Evolutionary conservation across 2,113 vertebrate species (phyloP).

Genomic region (sheep (Ovis aries)): DNA sequence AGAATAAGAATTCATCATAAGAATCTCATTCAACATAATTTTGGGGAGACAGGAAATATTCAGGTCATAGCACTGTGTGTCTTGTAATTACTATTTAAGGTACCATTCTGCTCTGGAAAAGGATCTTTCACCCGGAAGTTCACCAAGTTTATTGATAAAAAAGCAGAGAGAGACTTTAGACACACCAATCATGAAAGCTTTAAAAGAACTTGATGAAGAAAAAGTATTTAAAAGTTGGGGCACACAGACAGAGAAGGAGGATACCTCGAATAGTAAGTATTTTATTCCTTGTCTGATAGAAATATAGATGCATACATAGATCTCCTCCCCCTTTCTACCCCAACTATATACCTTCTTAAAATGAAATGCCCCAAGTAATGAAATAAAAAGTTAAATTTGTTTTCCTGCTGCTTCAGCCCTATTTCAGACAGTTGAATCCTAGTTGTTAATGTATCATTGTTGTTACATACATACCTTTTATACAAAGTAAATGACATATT

Average conservation of each 20-base stretch:
- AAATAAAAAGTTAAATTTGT: not conserved
- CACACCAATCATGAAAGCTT: conserved; percentile 89
- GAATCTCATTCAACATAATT: not conserved
- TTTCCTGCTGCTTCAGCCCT: not conserved
- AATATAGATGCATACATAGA: not conserved
- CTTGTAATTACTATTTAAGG: conserved; percentile 62
- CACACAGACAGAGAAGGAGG: conserved; percentile 81
- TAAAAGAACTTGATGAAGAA: conserved; percentile 91
- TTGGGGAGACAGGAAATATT: not conserved
- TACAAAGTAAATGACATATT: not conserved
- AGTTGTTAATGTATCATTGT: not conserved
- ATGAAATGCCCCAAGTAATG: not conserved
- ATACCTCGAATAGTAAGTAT: conserved; percentile 75
- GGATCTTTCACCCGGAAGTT: conserved; percentile 71
- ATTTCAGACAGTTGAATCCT: not conserved
- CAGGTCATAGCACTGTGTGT: not conserved
- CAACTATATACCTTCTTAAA: not conserved
- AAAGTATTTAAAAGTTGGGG: conserved; percentile 88
- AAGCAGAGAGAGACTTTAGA: conserved; percentile 81
- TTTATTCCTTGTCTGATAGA: not conserved
- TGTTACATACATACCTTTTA: not conserved
- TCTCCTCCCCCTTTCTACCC: not conserved
- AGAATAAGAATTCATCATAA: not conserved
- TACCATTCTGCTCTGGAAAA: conserved; percentile 81
- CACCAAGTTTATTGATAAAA: conserved; percentile 64